These are phyloP conservation scores for Hassar affinis DNA, from an alignment of 2,113 vertebrate genomes.

Conservation along the genomic window DNA sequence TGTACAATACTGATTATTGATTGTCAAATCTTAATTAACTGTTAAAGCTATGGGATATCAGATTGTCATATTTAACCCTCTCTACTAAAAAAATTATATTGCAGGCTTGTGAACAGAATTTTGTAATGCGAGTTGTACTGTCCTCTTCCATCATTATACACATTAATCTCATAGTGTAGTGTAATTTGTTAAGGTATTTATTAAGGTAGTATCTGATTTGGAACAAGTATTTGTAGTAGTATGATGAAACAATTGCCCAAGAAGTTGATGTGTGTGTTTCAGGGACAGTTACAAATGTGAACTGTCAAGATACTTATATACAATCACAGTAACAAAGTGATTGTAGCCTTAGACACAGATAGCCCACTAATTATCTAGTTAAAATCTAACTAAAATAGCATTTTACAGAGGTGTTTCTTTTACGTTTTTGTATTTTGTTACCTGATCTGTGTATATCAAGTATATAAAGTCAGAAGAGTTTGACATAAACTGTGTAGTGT, in stretches of 20 bases:
- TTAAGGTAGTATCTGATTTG: neutral
- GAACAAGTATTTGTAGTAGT: neutral
- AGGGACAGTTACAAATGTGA: neutral
- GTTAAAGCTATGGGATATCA: neutral
- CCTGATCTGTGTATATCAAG: neutral
- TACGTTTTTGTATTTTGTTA: neutral
- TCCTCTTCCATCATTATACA: neutral
- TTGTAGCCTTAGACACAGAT: neutral
- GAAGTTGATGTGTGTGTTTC: neutral
- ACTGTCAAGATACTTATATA: neutral
- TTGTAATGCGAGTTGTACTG: neutral
- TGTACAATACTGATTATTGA: neutral
- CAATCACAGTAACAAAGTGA: neutral
- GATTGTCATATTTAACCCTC: neutral
- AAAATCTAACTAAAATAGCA: neutral
- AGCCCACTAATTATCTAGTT: neutral
- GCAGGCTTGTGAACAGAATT: neutral
- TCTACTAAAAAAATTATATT: neutral
- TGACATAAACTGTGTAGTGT: neutral
- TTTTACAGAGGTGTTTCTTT: neutral
- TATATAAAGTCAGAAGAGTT: neutral
- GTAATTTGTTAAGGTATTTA: neutral
- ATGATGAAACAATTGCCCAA: neutral
- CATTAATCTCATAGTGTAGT: neutral
- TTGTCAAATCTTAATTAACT: neutral